Conservation (phyloP, 2,888 invertebrate species). For the Opisthograptis luteolata region DNA sequence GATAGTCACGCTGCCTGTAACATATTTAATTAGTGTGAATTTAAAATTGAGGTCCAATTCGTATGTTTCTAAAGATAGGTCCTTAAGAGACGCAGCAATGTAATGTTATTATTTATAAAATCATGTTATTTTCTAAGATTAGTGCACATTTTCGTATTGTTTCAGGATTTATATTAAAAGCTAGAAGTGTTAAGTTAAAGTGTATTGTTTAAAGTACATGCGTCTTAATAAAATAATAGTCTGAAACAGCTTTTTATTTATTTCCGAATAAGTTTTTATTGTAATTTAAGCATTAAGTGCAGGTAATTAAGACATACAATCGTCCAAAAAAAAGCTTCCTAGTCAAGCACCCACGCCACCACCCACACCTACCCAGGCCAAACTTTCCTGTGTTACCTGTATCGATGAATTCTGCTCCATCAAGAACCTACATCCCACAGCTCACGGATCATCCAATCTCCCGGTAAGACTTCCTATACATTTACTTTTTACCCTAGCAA, state of each 20-base stretch:
- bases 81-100: slow-evolving; percentile 64
- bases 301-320: slow-evolving; percentile 56
- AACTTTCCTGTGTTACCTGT: slow-evolving; percentile 78
- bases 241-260: slow-evolving; percentile 54
- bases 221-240: slow-evolving; percentile 73
- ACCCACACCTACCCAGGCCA: slow-evolving; percentile 75
- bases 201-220: slow-evolving; percentile 77
- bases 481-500: slow-evolving; percentile 75
- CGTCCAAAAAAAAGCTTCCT: slow-evolving; percentile 64
- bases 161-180: slow-evolving; percentile 78
- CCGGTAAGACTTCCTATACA: slow-evolving; percentile 82
- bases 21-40: slow-evolving; percentile 72
- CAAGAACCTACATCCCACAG: slow-evolving; percentile 81
- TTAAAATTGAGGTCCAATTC: slow-evolving; percentile 82
- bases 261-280: slow-evolving; percentile 25
- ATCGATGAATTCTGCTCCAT: slow-evolving; percentile 71
- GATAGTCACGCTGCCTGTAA: slow-evolving; percentile 50
- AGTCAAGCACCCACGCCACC: slow-evolving; percentile 78
- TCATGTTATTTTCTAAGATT: slow-evolving; percentile 77
- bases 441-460: slow-evolving; percentile 80
- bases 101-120: slow-evolving; percentile 69
- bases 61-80: slow-evolving; percentile 75
- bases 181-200: slow-evolving; percentile 80
- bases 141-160: slow-evolving; percentile 71
- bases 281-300: slow-evolving; percentile 50